Percentiles rank a stretch among this genome's conserved stretches.
Conservation (phyloP, 1,140 invertebrate species). For the Apis laboriosa region DNA sequence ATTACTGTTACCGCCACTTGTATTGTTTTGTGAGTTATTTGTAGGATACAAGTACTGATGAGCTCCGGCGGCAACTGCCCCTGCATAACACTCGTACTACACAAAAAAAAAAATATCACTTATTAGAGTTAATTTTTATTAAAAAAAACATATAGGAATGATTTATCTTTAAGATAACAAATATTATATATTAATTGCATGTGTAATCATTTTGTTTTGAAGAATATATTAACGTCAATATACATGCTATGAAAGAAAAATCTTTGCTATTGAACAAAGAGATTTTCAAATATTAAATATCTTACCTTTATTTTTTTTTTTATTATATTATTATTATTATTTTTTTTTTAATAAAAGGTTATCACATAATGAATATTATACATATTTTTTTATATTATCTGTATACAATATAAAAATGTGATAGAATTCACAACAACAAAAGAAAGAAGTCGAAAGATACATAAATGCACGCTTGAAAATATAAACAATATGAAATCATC, state of each 20-base stretch:
- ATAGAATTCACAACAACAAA: neutral
- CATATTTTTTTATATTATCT: neutral
- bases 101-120: constrained; percentile 37
- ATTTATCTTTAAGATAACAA: neutral
- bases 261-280: neutral
- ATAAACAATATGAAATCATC: neutral
- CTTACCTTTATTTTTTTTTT: constrained; percentile 11
- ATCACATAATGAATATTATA: neutral
- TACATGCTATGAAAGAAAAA: constrained; percentile 17
- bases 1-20: constrained; percentile 67
- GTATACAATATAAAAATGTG: neutral
- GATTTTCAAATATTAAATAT: neutral
- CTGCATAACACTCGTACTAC: constrained; percentile 79
- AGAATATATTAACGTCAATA: constrained; percentile 14
- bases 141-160: too few species aligned
- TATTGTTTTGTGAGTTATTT: constrained; percentile 70
- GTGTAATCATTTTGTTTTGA: neutral
- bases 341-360: neutral
- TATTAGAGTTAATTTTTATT: neutral
- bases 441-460: constrained; percentile 35
- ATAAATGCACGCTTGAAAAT: constrained; percentile 3
- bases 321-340: neutral
- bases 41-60: constrained; percentile 73
- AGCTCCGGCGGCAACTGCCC: constrained; percentile 72
- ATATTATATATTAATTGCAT: neutral